Base-by-base conservation (phyloP, 2,888 invertebrate genomes). In the Aelia acuminata region DNA sequence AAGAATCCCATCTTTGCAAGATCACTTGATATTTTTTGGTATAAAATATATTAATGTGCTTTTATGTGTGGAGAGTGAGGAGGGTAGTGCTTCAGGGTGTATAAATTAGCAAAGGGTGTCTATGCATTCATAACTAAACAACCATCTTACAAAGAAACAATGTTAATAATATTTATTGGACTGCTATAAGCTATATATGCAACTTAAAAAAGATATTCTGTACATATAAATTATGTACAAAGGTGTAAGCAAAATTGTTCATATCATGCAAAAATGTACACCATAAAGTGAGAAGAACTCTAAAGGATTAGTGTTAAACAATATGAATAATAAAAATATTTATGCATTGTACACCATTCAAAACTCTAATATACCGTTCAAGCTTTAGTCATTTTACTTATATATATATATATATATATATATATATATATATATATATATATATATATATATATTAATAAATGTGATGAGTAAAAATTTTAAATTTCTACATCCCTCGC, bases 261-360 rank as follows among this genome's bases (percentile, higher is more conserved):
- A 86, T 35, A 39, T 86, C 86, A 86, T 86, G 86, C 86, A 86
- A 63, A 86, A 86, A 86, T n/a, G 57, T 86, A 70, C 63, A 70
- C 35, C 43, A 63, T 63, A 70, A 70, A 43, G 70, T 86, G 86
- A 85, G 22, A 85, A 85, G 48, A 85, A 50, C 26, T 39, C 85
- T 50, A 85, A 85, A n/a, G 35, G 26, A 49, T 84, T n/a, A 49
- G 49, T 50, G 31, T 49, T 7, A 31, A 85, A 85, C 15, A 49
- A 53, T 50, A 85, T 53, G 85, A 50, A 85, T 85, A n/a, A 85
- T 80, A 43, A 80, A 80, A 43, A 80, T n/a, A 80, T 80, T 22
- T n/a, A 80, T 80, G 80, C 80, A 80, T 80, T 22, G 39, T 43
- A 80, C 43, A 80, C 39, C 39, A 75, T 80, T 80, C 18, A 39